Evolutionary conservation across 2,113 vertebrate genomes (phyloP).

Genomic region (Polypterus senegalus): DNA sequence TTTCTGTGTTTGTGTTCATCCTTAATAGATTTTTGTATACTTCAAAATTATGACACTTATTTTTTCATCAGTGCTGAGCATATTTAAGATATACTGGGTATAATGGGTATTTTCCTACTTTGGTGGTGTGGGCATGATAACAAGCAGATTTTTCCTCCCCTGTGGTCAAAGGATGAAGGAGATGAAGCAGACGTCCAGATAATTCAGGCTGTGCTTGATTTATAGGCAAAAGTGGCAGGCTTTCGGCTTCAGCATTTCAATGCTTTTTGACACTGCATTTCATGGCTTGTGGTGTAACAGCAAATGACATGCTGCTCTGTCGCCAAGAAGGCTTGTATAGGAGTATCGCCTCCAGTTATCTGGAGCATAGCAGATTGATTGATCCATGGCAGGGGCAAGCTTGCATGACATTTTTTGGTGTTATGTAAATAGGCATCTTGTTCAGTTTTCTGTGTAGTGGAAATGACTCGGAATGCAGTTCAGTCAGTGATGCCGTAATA

Average conservation of each 20-base stretch:
- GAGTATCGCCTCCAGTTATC: constrained; percentile 12
- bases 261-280: constrained; percentile 20
- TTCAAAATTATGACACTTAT: too few species aligned
- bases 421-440: constrained; percentile 49
- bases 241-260: constrained; percentile 16
- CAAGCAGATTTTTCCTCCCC: constrained; percentile 45
- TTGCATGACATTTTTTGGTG: constrained; percentile 48
- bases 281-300: constrained; percentile 20
- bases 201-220: constrained; percentile 37
- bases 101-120: background rate
- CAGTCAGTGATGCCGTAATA: background rate
- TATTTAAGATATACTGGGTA: too few species aligned
- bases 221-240: constrained; percentile 28
- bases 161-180: constrained; percentile 20
- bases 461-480: background rate
- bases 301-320: constrained; percentile 10
- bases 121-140: constrained; percentile 57
- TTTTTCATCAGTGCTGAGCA: too few species aligned
- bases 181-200: constrained; percentile 38
- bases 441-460: constrained; percentile 1
- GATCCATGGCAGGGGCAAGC: constrained; percentile 37
- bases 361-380: constrained; percentile 38
- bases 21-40: too few species aligned
- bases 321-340: constrained; percentile 11
- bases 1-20: too few species aligned